Conservation (phyloP, 2,888 invertebrate genomes). For the Tipula unca region DNA sequence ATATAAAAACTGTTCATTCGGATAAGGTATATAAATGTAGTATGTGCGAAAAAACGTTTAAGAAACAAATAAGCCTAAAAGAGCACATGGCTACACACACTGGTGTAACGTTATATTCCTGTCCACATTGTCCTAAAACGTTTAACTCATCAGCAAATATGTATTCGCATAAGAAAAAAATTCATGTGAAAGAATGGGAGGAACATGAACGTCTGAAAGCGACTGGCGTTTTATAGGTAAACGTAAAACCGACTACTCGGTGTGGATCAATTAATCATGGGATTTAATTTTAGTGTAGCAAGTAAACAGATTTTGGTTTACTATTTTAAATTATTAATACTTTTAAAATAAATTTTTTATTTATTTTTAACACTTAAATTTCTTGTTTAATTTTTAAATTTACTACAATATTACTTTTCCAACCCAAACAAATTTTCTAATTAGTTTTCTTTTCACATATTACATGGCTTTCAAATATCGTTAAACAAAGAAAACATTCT, state of each 20-base stretch:
- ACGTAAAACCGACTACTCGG: too few species aligned
- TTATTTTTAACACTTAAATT: too few species aligned
- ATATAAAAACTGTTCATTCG: slow-evolving; percentile 24
- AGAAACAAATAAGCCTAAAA: slow-evolving; percentile 22
- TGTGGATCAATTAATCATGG: background rate
- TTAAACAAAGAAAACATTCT: too few species aligned
- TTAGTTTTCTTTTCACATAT: too few species aligned
- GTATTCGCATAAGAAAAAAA: slow-evolving; percentile 26
- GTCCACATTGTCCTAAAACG: slow-evolving; percentile 26
- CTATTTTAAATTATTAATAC: background rate
- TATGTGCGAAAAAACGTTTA: slow-evolving; percentile 25
- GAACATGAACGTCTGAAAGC: slow-evolving; percentile 14
- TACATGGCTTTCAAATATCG: too few species aligned
- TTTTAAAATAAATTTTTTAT: too few species aligned
- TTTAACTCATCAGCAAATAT: slow-evolving; percentile 26
- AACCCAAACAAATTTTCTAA: too few species aligned
- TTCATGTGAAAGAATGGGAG: slow-evolving; percentile 25
- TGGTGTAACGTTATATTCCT: slow-evolving; percentile 25
- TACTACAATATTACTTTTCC: too few species aligned
- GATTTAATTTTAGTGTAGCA: background rate
- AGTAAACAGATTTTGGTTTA: background rate
- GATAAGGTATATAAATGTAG: slow-evolving; percentile 22
- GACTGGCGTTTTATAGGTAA: too few species aligned
- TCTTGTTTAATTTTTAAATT: too few species aligned
- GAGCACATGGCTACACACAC: slow-evolving; percentile 27